Evolutionary conservation across 2,113 vertebrate genomes (phyloP), one percentile per base, ranked within the genome.

Genomic region (Castor canadensis): DNA sequence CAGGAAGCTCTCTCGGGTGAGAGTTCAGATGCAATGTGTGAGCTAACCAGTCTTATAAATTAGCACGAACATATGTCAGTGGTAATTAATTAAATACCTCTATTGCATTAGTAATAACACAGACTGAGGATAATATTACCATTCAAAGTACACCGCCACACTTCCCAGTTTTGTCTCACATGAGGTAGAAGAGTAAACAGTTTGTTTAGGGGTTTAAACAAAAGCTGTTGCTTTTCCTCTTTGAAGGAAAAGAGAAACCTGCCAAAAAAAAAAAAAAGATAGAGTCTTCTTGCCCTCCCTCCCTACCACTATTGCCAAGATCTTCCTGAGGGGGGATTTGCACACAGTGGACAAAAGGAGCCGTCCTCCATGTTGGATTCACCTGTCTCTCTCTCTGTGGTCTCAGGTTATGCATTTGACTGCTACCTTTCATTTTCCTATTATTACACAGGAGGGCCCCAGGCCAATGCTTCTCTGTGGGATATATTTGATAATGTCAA

Each of bases 1-100:
- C n/a, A n/a, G n/a, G n/a, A n/a, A n/a, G n/a, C n/a, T n/a, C n/a
- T n/a, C n/a, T n/a, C n/a, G 96, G 83, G 77, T 69, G 11, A 83
- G 90, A 69, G 93, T 96, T 97, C 94, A 94, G 66, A 79, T 43
- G 86, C 52, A 82, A 35, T 10, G 52, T 96, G 89, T 22, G 47
- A 94, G 92, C 89, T 49, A 90, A 93, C 87, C 28, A 4, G 62
- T 90, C 94, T 94, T 91, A 94, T 89, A 93, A 85, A 93, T 95
- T 83, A 96, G 89, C 92, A 80, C 91, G 67, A 97, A 93, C 97
- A 95, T 82, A 93, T 97, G 95, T 93, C 94, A 92, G 62, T 26
- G 47, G 71, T 96, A 96, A 97, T 97, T 97, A 97, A 94, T 96
- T 73, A 97, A 95, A 83, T 84, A 43, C 81, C 80, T 72, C 83